A percentile compares a stretch with the other conserved stretches of the same genome.
Conservation (phyloP, 2,888 invertebrate genomes). For the Dromius quadrimaculatus region DNA sequence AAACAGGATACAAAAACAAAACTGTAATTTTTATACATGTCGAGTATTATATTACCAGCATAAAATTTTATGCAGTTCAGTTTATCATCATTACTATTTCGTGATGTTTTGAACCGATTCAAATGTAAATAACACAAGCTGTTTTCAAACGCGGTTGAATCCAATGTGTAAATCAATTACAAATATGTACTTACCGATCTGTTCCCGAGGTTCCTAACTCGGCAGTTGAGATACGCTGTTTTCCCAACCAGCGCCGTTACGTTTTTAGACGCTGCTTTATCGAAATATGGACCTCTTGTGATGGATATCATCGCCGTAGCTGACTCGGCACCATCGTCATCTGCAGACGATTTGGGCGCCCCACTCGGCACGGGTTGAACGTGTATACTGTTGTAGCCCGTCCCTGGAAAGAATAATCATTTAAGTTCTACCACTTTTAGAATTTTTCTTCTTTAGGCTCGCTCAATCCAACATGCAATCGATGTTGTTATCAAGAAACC, state of each 20-base stretch:
- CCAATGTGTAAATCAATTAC: not conserved
- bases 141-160: too few relatives aligned
- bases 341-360: slow-evolving; percentile 27
- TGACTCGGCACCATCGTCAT: slow-evolving; percentile 42
- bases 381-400: slow-evolving; percentile 28
- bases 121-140: too few relatives aligned
- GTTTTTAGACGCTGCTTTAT: slow-evolving; percentile 78
- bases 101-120: not conserved
- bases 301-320: slow-evolving; percentile 47
- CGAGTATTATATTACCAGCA: too few relatives aligned
- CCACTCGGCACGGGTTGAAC: slow-evolving; percentile 39
- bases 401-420: slow-evolving; percentile 36
- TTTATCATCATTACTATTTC: not conserved
- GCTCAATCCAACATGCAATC: too few relatives aligned
- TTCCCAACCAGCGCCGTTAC: slow-evolving; percentile 84
- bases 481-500: too few relatives aligned
- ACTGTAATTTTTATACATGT: too few relatives aligned
- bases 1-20: too few relatives aligned
- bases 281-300: slow-evolving; percentile 77
- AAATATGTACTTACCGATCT: slow-evolving; percentile 74
- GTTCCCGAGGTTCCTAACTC: slow-evolving; percentile 81
- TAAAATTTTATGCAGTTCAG: too few relatives aligned
- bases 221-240: slow-evolving; percentile 80
- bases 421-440: too few relatives aligned
- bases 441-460: too few relatives aligned